Percentiles rank a stretch among this genome's conserved stretches.
Conservation (phyloP, 2,888 invertebrate species). For the Myopa testacea region DNA sequence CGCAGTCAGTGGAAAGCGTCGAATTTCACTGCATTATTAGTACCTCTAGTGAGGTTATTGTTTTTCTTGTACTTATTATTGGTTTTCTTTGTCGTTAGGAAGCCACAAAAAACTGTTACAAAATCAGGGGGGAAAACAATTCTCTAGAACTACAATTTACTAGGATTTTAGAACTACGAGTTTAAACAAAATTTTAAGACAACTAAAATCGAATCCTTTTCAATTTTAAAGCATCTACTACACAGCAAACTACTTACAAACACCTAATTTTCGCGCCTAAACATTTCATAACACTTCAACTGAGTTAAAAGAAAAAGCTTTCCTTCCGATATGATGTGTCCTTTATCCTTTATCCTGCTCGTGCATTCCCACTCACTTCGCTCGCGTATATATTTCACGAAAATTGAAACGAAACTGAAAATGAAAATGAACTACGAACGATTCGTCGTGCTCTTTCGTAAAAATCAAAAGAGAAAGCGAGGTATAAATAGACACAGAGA, state of each 20-base stretch:
- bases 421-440: conserved; percentile 2
- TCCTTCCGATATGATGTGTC: not conserved
- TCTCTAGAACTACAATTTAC: too few relatives aligned
- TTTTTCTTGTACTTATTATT: too few relatives aligned
- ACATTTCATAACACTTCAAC: not conserved
- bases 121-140: too few relatives aligned
- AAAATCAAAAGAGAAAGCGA: not conserved
- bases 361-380: not conserved
- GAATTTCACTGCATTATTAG: not conserved
- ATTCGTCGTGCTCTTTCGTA: conserved; percentile 13
- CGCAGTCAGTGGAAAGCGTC: too few relatives aligned
- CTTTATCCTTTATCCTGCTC: not conserved
- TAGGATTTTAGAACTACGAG: too few relatives aligned
- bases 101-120: not conserved
- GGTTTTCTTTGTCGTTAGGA: not conserved
- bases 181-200: too few relatives aligned
- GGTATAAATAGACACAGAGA: conserved; percentile 26
- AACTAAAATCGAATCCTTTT: not conserved
- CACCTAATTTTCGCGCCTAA: too few relatives aligned
- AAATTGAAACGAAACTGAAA: conserved; percentile 36
- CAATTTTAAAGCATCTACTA: not conserved
- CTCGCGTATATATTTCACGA: not conserved
- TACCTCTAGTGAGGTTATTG: not conserved
- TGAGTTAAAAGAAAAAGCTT: not conserved
- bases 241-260: not conserved